Evolutionary conservation across 2,888 invertebrate species (phyloP).

Genomic region (Fabriciana adippe): DNA sequence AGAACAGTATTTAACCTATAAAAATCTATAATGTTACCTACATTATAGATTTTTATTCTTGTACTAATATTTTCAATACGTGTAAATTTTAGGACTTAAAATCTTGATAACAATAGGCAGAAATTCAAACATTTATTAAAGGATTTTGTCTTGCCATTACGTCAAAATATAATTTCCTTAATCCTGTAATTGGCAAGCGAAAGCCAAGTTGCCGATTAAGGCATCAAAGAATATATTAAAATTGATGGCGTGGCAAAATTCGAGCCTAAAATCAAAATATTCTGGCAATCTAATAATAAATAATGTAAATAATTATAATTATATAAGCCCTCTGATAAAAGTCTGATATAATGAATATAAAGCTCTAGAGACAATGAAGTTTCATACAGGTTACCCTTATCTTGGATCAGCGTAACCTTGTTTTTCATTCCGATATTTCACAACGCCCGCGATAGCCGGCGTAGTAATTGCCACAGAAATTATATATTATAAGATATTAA

Average conservation of each 20-base stretch:
- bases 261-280: constrained; percentile 19
- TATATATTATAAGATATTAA: too few relatives aligned
- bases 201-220: constrained; percentile 15
- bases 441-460: background rate
- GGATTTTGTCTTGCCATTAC: too few relatives aligned
- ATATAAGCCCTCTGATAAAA: background rate
- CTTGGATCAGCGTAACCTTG: background rate
- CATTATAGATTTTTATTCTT: too few relatives aligned
- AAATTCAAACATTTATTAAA: too few relatives aligned
- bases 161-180: constrained; percentile 5
- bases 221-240: constrained; percentile 18
- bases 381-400: constrained; percentile 7
- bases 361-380: constrained; percentile 1
- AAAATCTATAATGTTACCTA: too few relatives aligned
- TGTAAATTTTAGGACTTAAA: too few relatives aligned
- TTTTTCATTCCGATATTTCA: constrained; percentile 11
- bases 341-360: constrained; percentile 2
- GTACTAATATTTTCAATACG: too few relatives aligned
- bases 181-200: background rate
- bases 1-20: too few relatives aligned
- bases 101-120: too few relatives aligned
- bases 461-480: background rate
- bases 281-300: too few relatives aligned
- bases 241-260: constrained; percentile 21
- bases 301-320: too few relatives aligned